These are phyloP conservation scores for Frieseomelitta varia DNA, from an alignment of 1,140 invertebrate species.

Conservation along the genomic window DNA sequence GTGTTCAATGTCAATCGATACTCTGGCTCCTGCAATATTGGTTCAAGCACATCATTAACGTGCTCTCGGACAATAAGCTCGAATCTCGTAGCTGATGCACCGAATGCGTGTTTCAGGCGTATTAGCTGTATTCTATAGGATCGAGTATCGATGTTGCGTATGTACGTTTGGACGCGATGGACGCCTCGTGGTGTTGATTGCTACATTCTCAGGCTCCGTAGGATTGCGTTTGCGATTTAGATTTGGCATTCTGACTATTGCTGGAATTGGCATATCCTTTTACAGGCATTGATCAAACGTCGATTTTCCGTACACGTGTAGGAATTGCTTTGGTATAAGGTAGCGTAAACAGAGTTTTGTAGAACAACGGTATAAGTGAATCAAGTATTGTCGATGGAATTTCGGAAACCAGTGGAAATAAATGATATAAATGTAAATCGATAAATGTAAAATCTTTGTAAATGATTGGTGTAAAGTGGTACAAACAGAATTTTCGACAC, in stretches of 20 bases:
- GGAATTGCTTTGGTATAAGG: not conserved
- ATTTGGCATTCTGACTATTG: not conserved
- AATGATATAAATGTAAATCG: too few relatives aligned
- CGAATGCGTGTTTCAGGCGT: slow-evolving; percentile 1
- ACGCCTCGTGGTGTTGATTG: not conserved
- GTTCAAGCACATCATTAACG: slow-evolving; percentile 24
- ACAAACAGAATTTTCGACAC: too few relatives aligned
- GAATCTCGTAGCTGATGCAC: not conserved
- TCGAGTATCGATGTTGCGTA: not conserved
- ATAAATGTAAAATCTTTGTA: too few relatives aligned
- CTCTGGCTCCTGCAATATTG: slow-evolving; percentile 2
- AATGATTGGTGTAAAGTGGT: too few relatives aligned
- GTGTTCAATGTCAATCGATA: not conserved
- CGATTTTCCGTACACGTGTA: not conserved
- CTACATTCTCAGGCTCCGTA: not conserved
- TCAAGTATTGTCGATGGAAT: too few relatives aligned
- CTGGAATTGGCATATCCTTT: not conserved
- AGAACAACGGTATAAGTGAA: too few relatives aligned
- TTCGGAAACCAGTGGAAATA: too few relatives aligned
- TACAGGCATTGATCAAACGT: not conserved
- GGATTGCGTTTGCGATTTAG: not conserved
- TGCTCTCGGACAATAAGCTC: slow-evolving; percentile 10
- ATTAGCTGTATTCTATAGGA: not conserved
- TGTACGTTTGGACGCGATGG: not conserved
- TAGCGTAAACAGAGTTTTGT: too few relatives aligned